phyloP scores from a whole-genome alignment of 2,888 invertebrate genomes.

The Drosophila dives region DNA sequence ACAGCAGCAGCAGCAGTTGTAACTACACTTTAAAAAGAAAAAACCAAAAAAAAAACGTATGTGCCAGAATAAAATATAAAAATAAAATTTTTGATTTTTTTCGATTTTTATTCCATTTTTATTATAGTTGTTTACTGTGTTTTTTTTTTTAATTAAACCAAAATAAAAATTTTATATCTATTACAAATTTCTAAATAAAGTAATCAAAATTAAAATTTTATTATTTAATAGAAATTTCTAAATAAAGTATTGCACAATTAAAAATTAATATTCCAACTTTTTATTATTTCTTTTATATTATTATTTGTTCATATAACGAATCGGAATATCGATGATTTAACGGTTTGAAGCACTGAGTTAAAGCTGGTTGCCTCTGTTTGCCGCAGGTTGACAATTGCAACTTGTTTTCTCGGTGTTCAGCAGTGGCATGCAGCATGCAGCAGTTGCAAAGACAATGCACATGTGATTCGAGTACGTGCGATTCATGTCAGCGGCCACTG shows the following conservation, averaged over 20 bases:
- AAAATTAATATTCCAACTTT: not conserved
- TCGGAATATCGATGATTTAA: not conserved
- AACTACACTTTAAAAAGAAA: not conserved
- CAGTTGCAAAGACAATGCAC: slow-evolving; percentile 69
- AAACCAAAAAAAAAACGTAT: not conserved
- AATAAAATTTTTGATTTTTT: not conserved
- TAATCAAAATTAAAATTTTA: no score
- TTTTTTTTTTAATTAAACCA: no score
- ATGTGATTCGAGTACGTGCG: slow-evolving; percentile 36
- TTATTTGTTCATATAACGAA: not conserved
- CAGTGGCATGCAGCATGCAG: slow-evolving; percentile 10
- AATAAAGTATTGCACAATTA: no score
- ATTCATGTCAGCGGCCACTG: slow-evolving; percentile 49
- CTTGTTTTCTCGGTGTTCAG: not conserved
- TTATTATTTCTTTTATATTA: not conserved
- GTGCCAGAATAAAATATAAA: not conserved
- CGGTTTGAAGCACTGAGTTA: not conserved
- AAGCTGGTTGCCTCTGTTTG: not conserved
- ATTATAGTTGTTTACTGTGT: no score
- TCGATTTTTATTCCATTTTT: not conserved
- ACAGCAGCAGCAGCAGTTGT: not conserved
- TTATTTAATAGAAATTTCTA: not conserved
- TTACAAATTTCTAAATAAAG: no score
- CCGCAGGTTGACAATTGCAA: not conserved
- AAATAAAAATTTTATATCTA: no score